Base-by-base conservation (phyloP, 2,113 vertebrate genomes). In the Dromas ardeola region DNA sequence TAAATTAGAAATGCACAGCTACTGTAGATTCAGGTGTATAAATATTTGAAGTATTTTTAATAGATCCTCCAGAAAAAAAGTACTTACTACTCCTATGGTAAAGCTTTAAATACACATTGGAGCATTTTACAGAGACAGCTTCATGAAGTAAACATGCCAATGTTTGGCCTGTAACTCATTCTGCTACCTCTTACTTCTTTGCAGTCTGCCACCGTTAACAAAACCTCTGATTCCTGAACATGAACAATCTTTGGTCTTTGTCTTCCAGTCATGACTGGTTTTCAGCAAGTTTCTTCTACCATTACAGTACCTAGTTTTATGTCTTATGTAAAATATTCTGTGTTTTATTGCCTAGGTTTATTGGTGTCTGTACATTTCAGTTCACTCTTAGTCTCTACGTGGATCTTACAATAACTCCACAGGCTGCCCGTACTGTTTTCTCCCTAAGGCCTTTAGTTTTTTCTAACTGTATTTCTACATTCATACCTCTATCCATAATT, bases 291-390 rank as follows among this genome's bases (percentile, higher is more conserved):
- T 80, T 74, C 30, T 65, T 65, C 55, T 59, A 18, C 8, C 32
- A 67, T 47, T 76, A 11, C 73, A 72, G 19, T 14, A 74, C 6
- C 10, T 45, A 36, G 7, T 40, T 92, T 79, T 53, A 30, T 29
- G 30, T 30, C 5, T 65, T 61, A 36, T 9, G 15, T 34, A 78
- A 58, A 86, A 87, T 27, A 50, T 45, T 12, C 15, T 36, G 15
- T 45, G 34, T 16, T 42, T 89, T 55, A 47, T 52, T 56, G 13
- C 26, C 32, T 38, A 32, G 5, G 13, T 83, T 81, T 53, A 53
- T 29, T 21, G 13, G 8, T n/a, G 21, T 25, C 52, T 0, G 0
- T 16, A 58, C 1, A 6, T 78, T 62, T 62, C 56, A n/a, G 27
- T 76, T 71, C 34, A 73, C 14, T 22, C 36, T 43, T 18, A 49